Conservation (phyloP, 2,113 vertebrate species). For the Ammodytes marinus region DNA sequence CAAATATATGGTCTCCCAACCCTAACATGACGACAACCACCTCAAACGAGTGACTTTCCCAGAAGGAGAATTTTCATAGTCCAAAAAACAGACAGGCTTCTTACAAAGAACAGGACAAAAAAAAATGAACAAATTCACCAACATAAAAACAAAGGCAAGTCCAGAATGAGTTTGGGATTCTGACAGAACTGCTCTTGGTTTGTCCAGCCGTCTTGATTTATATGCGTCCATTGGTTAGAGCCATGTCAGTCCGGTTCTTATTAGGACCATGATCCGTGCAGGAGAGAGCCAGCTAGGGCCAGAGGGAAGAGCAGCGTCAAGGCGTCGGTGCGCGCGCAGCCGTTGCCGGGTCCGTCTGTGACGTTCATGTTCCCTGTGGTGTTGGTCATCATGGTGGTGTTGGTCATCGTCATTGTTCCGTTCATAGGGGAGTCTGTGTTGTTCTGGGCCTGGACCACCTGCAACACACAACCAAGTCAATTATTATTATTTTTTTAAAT, state of each 20-base stretch:
- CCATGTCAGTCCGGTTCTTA: neutral
- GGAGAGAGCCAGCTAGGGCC: slow-evolving; percentile 22
- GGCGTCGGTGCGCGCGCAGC: neutral
- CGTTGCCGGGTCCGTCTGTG: neutral
- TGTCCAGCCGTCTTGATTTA: neutral
- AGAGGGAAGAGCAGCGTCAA: slow-evolving; percentile 52
- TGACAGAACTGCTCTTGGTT: slow-evolving; percentile 17
- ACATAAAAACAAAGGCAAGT: neutral
- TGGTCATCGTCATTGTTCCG: rapidly evolving
- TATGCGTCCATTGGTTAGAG: neutral
- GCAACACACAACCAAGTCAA: neutral
- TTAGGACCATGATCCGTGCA: slow-evolving; percentile 40
- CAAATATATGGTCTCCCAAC: neutral
- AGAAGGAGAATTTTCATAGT: neutral
- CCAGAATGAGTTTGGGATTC: neutral
- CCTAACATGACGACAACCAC: neutral
- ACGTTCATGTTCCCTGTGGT: rapidly evolving
- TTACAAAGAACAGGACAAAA: neutral
- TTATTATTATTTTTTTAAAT: neutral
- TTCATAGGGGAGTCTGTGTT: rapidly evolving
- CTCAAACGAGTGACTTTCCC: slow-evolving; percentile 30
- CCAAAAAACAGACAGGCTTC: neutral
- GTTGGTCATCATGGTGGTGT: neutral
- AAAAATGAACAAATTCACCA: too few relatives aligned
- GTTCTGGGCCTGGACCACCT: slow-evolving; percentile 5